Evolutionary conservation across 2,888 invertebrate species (phyloP), one percentile per base, ranked within the genome.

Genomic region (Eilema depressum): DNA sequence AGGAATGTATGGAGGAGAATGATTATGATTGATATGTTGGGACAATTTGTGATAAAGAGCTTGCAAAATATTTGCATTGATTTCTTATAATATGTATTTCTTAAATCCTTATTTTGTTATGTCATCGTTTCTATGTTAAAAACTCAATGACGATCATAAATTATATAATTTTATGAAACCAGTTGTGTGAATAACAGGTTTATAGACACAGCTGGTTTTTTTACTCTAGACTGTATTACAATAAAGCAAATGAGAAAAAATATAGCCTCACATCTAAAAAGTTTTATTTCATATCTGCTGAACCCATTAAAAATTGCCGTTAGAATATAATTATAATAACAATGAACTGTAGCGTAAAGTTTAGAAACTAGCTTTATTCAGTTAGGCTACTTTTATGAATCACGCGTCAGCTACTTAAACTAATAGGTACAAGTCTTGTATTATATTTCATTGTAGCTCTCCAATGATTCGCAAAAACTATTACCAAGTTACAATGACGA

Each of bases 271-370:
- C n/a, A 10, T n/a, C 53, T n/a, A 53, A 53, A 53, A 53, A n/a
- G 53, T 53, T 53, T n/a, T 10, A 63, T 41, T 20, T 41, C 11
- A 63, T 41, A 26, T 63, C 41, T 25, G 25, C 63, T 63, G 37
- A 30, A 41, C 63, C 63, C 63, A 41, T 63, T 25, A 26, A 5
- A n/a, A 41, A 26, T 25, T 4, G 25, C 25, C 26, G 41, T 63
- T 41, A 26, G 26, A 63, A 63, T 63, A 60, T 69, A 59, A n/a
- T 57, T 63, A 64, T 65, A 78, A 68, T 56, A 41, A 41, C 33
- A 59, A 30, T 33, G 20, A 59, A 57, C 30, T 53, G 53, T 10
- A 53, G 53, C 8, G 12, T 47, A n/a, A 2, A 53, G 20, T 53
- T 53, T 53, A n/a, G 53, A 53, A 53, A 53, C 2, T 53, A 53